Conservation (phyloP, 2,888 invertebrate species). For the Serrognathus titanus region DNA sequence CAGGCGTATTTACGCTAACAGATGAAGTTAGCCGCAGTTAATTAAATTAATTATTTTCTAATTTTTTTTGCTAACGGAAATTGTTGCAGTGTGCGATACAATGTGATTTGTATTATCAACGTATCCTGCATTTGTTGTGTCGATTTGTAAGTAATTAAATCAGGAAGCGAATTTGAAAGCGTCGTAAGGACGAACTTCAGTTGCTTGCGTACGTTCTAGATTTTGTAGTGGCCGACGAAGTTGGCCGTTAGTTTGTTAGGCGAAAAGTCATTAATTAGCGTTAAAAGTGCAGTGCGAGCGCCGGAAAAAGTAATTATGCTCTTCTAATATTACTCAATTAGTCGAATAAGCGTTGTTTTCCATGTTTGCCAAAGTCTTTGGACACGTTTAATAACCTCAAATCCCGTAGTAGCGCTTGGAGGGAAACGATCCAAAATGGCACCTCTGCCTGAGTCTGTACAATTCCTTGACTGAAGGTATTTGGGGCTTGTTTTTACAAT, state of each 20-base stretch:
- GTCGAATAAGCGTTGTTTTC: constrained; percentile 11
- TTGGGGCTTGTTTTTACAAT: constrained; percentile 29
- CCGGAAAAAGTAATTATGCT: constrained; percentile 16
- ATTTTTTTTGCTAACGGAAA: too few relatives aligned
- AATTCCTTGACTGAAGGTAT: constrained; percentile 33
- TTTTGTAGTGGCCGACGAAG: constrained; percentile 6
- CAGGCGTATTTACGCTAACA: too few relatives aligned
- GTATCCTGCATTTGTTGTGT: too few relatives aligned
- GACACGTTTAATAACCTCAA: constrained; percentile 47
- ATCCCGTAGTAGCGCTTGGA: constrained; percentile 37
- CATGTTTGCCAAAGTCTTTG: constrained; percentile 22
- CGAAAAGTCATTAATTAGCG: constrained; percentile 5
- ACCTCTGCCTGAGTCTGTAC: constrained; percentile 34
- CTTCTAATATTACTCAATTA: constrained; percentile 15
- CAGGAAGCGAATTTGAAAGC: too few relatives aligned
- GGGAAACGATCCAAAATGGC: constrained; percentile 47
- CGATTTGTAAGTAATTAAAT: too few relatives aligned
- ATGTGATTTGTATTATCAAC: too few relatives aligned
- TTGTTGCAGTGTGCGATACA: too few relatives aligned
- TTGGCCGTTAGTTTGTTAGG: constrained; percentile 6
- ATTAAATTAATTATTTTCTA: too few relatives aligned
- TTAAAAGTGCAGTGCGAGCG: constrained; percentile 5
- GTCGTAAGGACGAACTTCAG: constrained; percentile 1
- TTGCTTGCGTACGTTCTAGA: constrained; percentile 15
- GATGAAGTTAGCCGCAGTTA: too few relatives aligned